A percentile compares a stretch with the other conserved stretches of the same genome.
These are phyloP conservation scores for Nymphicus hollandicus DNA, from an alignment of 2,113 vertebrate genomes.

Conservation along the genomic window DNA sequence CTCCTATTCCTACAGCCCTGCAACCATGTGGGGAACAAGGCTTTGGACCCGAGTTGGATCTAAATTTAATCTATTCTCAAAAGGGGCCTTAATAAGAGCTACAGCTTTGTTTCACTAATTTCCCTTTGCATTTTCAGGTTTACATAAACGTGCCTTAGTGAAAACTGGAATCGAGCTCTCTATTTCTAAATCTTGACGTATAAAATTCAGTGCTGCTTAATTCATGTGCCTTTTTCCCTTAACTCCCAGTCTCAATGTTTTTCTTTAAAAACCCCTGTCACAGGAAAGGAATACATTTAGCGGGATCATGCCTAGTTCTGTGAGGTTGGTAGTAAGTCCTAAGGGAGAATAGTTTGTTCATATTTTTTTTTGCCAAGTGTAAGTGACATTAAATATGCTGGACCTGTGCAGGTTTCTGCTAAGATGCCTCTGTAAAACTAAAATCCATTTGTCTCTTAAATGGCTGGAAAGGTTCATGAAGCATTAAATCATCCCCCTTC, in stretches of 20 bases:
- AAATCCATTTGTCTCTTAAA: constrained; percentile 14
- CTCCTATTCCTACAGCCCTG: background rate
- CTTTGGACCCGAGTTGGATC: background rate
- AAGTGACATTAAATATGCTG: background rate
- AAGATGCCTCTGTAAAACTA: background rate
- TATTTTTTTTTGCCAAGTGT: background rate
- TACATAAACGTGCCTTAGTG: background rate
- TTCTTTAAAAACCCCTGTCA: background rate
- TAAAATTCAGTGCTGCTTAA: background rate
- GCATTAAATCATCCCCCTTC: background rate
- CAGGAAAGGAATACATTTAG: background rate
- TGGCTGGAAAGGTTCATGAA: background rate
- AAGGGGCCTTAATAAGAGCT: background rate
- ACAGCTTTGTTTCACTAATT: background rate
- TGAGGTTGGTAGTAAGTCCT: background rate
- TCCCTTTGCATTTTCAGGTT: background rate
- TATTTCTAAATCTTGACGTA: background rate
- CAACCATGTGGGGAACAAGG: background rate
- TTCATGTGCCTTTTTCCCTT: background rate
- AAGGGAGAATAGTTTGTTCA: background rate
- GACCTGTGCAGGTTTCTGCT: background rate
- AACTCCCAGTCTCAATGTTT: background rate
- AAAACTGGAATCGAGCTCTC: background rate
- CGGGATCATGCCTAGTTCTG: background rate
- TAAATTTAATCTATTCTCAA: background rate